phyloP scores from a whole-genome alignment of 2,113 vertebrate species.

The Leuciscus idus region DNA sequence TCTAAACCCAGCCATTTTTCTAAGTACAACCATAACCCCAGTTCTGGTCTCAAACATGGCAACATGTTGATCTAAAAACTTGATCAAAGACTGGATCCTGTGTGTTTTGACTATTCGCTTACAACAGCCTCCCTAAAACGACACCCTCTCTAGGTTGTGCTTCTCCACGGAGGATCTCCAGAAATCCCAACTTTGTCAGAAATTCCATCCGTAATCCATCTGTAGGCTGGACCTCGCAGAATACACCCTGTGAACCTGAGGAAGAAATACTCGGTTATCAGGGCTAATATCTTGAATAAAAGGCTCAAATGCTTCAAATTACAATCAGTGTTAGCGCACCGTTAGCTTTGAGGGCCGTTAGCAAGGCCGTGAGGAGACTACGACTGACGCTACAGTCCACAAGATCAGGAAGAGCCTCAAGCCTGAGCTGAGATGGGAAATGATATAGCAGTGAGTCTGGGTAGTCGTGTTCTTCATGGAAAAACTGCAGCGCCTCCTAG shows the following conservation, averaged over 20 bases:
- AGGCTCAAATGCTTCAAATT: background rate
- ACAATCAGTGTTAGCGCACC: constrained; percentile 66
- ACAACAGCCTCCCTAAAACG: constrained; percentile 83
- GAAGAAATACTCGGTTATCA: background rate
- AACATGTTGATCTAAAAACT: background rate
- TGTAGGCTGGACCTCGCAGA: constrained; percentile 81
- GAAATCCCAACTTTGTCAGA: constrained; percentile 82
- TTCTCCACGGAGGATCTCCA: constrained; percentile 81
- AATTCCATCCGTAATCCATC: constrained; percentile 81
- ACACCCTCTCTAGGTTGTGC: constrained; percentile 67
- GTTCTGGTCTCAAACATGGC: background rate
- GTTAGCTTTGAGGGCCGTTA: constrained; percentile 81
- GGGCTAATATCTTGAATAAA: background rate
- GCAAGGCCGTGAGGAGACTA: constrained; percentile 79
- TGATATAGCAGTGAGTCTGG: constrained; percentile 82
- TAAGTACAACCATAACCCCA: background rate
- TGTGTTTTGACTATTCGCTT: constrained; percentile 41
- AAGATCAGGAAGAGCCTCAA: constrained; percentile 78
- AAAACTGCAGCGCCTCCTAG: constrained; percentile 76
- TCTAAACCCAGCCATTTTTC: background rate
- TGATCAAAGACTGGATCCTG: background rate
- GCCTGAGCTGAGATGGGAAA: constrained; percentile 83
- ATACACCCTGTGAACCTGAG: constrained; percentile 82
- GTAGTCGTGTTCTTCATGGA: constrained; percentile 78
- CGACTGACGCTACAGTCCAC: constrained; percentile 79